A percentile compares a stretch with the other conserved stretches of the same genome.
Conservation (phyloP, 2,888 invertebrate genomes). For the Poecilus cupreus region DNA sequence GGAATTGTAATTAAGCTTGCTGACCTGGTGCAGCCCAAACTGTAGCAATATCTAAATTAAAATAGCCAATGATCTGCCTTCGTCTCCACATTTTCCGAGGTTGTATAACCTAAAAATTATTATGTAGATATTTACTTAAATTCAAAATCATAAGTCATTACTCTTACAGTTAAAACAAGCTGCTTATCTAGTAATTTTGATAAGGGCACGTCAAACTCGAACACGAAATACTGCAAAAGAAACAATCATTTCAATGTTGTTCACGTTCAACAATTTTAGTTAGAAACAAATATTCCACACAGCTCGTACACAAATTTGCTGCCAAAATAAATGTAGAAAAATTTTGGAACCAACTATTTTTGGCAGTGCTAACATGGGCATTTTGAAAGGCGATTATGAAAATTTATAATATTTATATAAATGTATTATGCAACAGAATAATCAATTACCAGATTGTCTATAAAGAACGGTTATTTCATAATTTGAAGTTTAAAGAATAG, state of each 20-base stretch:
- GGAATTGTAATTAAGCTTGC: background rate
- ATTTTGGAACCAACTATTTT: too few relatives aligned
- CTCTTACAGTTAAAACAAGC: slow-evolving; percentile 77
- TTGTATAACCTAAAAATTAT: slow-evolving; percentile 67
- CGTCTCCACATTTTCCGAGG: slow-evolving; percentile 71
- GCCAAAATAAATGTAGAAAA: too few relatives aligned
- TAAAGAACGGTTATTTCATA: too few relatives aligned
- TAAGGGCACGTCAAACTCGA: slow-evolving; percentile 77
- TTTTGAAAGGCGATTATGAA: too few relatives aligned
- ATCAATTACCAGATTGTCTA: too few relatives aligned
- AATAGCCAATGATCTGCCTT: slow-evolving; percentile 76
- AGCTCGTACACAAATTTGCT: too few relatives aligned
- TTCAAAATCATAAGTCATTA: background rate
- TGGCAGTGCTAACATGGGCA: too few relatives aligned
- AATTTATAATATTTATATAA: too few relatives aligned
- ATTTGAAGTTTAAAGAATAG: too few relatives aligned
- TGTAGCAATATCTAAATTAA: slow-evolving; percentile 79
- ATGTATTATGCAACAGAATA: too few relatives aligned
- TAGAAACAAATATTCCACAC: too few relatives aligned
- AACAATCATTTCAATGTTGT: slow-evolving; percentile 56
- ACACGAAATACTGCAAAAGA: slow-evolving; percentile 79
- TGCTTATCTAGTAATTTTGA: slow-evolving; percentile 76
- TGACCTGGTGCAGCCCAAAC: slow-evolving; percentile 82
- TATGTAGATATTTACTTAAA: background rate
- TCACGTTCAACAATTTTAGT: too few relatives aligned